Percentiles rank a stretch among this genome's conserved stretches.
These are phyloP conservation scores for Bubo scandiacus DNA, from an alignment of 2,113 vertebrate species.

Conservation along the genomic window DNA sequence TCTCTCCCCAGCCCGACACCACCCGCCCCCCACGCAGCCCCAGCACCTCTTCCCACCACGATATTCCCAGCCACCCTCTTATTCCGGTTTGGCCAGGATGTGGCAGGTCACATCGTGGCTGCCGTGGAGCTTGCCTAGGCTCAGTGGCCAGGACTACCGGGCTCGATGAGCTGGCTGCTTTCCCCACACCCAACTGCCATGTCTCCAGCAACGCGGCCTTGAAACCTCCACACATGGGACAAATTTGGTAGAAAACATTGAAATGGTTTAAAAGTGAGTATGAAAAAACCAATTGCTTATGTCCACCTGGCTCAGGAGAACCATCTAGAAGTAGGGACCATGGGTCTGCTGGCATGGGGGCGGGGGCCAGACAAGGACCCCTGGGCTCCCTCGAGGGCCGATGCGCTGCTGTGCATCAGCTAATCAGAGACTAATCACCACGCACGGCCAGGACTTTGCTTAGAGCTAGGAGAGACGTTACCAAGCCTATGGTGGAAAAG, in stretches of 20 bases:
- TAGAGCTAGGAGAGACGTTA: neutral
- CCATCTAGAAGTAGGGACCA: no score
- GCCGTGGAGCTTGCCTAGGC: rapidly evolving
- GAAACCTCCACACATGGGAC: neutral
- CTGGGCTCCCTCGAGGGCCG: rapidly evolving
- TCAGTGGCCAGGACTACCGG: rapidly evolving
- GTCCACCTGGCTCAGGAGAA: neutral
- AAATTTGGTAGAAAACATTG: neutral
- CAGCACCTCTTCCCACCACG: neutral
- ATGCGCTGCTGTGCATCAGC: rapidly evolving
- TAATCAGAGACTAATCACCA: neutral
- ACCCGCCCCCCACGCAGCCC: neutral
- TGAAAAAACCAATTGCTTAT: neutral
- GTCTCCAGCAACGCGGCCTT: neutral
- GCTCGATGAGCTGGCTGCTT: neutral
- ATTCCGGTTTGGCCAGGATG: rapidly evolving
- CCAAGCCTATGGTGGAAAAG: neutral
- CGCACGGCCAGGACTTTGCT: neutral
- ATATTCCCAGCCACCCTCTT: neutral
- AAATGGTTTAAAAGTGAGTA: neutral
- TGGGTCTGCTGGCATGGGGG: rapidly evolving
- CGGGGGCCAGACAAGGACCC: neutral
- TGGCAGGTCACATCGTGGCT: rapidly evolving
- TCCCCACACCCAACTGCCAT: neutral
- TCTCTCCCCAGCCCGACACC: neutral